Evolutionary conservation across 2,113 vertebrate genomes (phyloP), one percentile per base, ranked within the genome.

Genomic region (Limanda limanda): DNA sequence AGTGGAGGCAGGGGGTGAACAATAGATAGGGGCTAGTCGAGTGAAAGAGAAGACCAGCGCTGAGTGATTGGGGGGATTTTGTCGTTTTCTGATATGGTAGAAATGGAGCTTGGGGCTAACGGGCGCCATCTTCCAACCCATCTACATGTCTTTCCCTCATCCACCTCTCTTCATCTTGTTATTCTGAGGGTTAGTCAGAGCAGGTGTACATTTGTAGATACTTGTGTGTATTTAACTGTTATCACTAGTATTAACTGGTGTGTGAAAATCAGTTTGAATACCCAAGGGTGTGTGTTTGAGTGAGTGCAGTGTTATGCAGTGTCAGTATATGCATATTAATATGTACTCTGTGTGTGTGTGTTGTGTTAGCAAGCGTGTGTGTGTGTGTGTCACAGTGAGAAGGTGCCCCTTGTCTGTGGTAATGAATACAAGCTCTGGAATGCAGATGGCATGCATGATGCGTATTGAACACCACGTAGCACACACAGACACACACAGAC

Each of bases 341-440:
- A 42, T 13, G 55, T 66, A 15, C 42, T 56, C 24, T 11, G 58
- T 18, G 63, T 62, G n/a, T 67, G 15, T 59, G 67, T 61, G 73
- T 68, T n/a, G n/a, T n/a, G 68, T 76, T 27, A 27, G 25, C 25
- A 4, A 3, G 25, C 25, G 31, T 31, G 6, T 31, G 31, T 31
- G 27, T 67, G 15, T 59, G 68, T 61, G 73, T 68, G 69, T 76
- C 54, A 27, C 3, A 52, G 52, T 13, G 74, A 60, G 52, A 77
- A 54, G 23, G 66, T 42, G 59, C 61, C 65, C 21, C 45, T 21
- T 82, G 24, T 63, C 57, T 73, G 66, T 59, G 66, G 87, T 86
- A 81, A 87, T 84, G 72, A 86, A 85, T 76, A 66, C 74, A 86
- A 84, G 78, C 60, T 5, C 20, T 79, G 79, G 82, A 81, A 88